Percentiles rank a stretch among this genome's conserved stretches.
These are phyloP conservation scores for human (Homo sapiens) DNA, from an alignment of 2,113 vertebrate species.

Conservation along the genomic window GRCh38 chr13:86599501-86600000, in stretches of 20 bases:
- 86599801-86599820: neutral
- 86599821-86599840: neutral
- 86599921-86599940: neutral
- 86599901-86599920: neutral
- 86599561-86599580: neutral
- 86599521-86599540: neutral
- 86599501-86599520: neutral
- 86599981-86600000: neutral
- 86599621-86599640: neutral
- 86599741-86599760: neutral
- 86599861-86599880: fast-evolving
- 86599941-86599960: neutral
- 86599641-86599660: neutral
- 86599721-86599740: neutral
- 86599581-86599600: neutral
- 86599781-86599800: neutral
- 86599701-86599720: neutral
- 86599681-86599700: neutral
- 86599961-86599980: neutral
- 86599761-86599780: neutral
- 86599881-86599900: neutral
- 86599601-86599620: neutral
- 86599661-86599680: neutral
- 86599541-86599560: neutral
- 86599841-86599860: neutral